phyloP scores from a whole-genome alignment of 2,113 vertebrate species.

The Ptyas mucosa region DNA sequence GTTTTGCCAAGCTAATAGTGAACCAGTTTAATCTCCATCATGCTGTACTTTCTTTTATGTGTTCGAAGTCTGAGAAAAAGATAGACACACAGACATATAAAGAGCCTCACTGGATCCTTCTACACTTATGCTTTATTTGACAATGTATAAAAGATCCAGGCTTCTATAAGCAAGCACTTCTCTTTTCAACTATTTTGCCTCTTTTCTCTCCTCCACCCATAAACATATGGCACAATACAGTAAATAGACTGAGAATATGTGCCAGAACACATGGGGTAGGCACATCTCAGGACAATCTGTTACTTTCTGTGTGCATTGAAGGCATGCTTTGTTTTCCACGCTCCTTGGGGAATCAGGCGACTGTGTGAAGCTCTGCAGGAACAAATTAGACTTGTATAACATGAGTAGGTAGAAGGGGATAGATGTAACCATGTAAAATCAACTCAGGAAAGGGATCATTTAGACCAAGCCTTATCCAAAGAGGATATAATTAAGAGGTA shows the following conservation, averaged over 20 bases:
- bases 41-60: background rate
- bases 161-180: constrained; percentile 65
- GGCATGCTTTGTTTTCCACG: constrained; percentile 53
- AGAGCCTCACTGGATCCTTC: constrained; percentile 42
- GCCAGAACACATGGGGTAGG: constrained; percentile 70
- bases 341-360: constrained; percentile 47
- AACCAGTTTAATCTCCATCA: background rate
- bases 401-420: constrained; percentile 38
- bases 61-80: background rate
- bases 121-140: constrained; percentile 60
- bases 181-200: constrained; percentile 63
- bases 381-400: constrained; percentile 42
- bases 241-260: constrained; percentile 69
- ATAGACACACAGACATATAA: background rate
- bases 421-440: constrained; percentile 37
- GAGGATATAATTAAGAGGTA: constrained; percentile 18
- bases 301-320: constrained; percentile 55
- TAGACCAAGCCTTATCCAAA: constrained; percentile 5
- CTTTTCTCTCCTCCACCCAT: background rate
- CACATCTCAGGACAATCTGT: constrained; percentile 69
- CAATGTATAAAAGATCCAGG: constrained; percentile 60
- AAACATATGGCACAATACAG: constrained; percentile 62
- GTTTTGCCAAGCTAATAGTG: background rate
- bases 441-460: constrained; percentile 17
- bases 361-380: constrained; percentile 55